phyloP scores from a whole-genome alignment of 1,140 invertebrate genomes.

The Platorchestia sp. region DNA sequence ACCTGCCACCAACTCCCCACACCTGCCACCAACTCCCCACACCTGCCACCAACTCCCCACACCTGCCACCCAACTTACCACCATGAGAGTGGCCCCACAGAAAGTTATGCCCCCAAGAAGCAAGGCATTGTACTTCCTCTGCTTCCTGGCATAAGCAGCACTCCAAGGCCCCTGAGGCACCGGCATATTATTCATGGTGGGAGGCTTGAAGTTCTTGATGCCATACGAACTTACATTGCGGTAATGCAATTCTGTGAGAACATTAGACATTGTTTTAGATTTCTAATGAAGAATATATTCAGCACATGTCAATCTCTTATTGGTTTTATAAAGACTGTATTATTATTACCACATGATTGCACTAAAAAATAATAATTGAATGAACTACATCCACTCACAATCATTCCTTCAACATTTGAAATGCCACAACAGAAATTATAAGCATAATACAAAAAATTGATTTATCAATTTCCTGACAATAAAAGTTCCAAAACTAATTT shows the following conservation, averaged over 20 bases:
- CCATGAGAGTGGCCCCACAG: slow-evolving; percentile 74
- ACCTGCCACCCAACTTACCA: slow-evolving; percentile 73
- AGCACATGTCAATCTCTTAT: background rate
- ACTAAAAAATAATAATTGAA: background rate
- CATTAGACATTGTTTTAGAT: background rate
- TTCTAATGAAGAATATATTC: background rate
- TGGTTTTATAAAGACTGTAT: background rate
- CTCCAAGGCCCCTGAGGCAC: slow-evolving; percentile 82
- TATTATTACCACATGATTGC: background rate
- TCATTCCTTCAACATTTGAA: background rate
- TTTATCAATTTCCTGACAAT: too few species aligned
- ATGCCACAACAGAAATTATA: background rate
- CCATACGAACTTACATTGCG: slow-evolving; percentile 56
- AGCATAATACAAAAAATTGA: too few species aligned
- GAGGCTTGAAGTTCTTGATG: slow-evolving; percentile 66
- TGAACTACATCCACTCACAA: background rate
- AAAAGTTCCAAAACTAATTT: too few species aligned
- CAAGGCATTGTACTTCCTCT: slow-evolving; percentile 79
- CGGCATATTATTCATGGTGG: slow-evolving; percentile 81
- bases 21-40: background rate
- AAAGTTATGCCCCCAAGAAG: slow-evolving; percentile 77
- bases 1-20: slow-evolving; percentile 18
- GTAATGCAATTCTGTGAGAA: background rate
- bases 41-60: background rate
- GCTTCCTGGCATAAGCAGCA: slow-evolving; percentile 76